Conservation (phyloP, 2,888 invertebrate genomes). For the Machimus atricapillus region DNA sequence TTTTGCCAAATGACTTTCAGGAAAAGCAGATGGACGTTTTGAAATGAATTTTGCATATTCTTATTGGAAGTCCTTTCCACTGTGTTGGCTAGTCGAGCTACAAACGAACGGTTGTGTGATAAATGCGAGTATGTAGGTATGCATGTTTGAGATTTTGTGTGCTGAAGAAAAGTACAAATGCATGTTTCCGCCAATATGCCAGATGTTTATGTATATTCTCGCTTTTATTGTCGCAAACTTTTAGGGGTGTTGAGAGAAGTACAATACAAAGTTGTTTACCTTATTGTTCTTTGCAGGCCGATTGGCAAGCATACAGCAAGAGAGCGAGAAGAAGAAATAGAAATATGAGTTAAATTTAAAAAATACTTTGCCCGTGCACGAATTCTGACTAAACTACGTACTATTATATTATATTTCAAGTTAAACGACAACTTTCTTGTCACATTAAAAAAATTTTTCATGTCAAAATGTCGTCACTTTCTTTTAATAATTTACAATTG, state of each 20-base stretch:
- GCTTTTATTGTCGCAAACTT: background rate
- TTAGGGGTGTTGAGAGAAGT: background rate
- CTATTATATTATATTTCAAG: too few relatives aligned
- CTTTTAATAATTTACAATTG: too few relatives aligned
- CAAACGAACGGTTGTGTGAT: background rate
- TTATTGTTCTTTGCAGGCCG: constrained; percentile 31
- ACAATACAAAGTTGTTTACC: constrained; percentile 23
- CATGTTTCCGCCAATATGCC: constrained; percentile 4
- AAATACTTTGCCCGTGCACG: background rate
- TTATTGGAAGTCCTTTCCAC: background rate
- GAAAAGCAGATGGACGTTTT: constrained; percentile 27
- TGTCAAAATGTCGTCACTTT: too few relatives aligned
- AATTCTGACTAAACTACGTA: background rate
- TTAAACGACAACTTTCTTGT: too few relatives aligned
- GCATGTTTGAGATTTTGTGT: background rate
- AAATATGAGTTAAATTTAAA: background rate
- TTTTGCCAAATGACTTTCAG: constrained; percentile 28
- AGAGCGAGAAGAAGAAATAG: background rate
- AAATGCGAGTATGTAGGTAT: background rate
- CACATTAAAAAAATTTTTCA: too few relatives aligned
- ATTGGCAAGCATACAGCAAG: background rate
- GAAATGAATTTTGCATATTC: constrained; percentile 35
- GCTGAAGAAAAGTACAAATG: background rate
- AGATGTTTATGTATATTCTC: background rate
- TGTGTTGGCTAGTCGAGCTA: background rate